Evolutionary conservation across 1,140 invertebrate genomes (phyloP).

Genomic region (Aricia agestis): DNA sequence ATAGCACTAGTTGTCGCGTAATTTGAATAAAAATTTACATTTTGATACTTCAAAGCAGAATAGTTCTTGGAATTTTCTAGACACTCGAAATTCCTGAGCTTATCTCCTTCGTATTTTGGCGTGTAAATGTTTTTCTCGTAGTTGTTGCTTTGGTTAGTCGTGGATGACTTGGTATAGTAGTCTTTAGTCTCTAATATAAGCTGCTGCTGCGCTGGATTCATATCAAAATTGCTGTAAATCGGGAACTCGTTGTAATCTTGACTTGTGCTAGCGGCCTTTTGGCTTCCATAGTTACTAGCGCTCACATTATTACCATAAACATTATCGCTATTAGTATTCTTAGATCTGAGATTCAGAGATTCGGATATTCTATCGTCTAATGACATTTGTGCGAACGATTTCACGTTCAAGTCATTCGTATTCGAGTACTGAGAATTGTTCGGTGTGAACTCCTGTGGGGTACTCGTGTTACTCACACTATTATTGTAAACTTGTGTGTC

Average conservation of each 20-base stretch:
- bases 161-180: constrained; percentile 65
- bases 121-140: constrained; percentile 68
- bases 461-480: constrained; percentile 30
- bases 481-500: constrained; percentile 40
- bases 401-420: constrained; percentile 35
- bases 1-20: constrained; percentile 35
- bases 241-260: constrained; percentile 43
- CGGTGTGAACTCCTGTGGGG: constrained; percentile 18
- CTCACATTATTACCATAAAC: constrained; percentile 44
- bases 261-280: constrained; percentile 23
- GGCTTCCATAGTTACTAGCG: not conserved
- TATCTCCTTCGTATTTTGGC: constrained; percentile 55
- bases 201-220: constrained; percentile 51
- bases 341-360: constrained; percentile 66
- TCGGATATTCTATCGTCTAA: constrained; percentile 66
- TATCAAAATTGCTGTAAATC: constrained; percentile 59
- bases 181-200: constrained; percentile 60
- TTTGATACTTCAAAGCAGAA: constrained; percentile 61
- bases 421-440: constrained; percentile 38
- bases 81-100: constrained; percentile 57
- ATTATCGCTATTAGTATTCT: constrained; percentile 55
- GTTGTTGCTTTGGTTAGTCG: constrained; percentile 41
- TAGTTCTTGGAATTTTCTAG: constrained; percentile 67
- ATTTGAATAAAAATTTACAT: constrained; percentile 46
- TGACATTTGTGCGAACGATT: constrained; percentile 54